A percentile compares a stretch with the other conserved stretches of the same genome.
Conservation (phyloP, 2,113 vertebrate species). For the Sminthopsis crassicaudata region DNA sequence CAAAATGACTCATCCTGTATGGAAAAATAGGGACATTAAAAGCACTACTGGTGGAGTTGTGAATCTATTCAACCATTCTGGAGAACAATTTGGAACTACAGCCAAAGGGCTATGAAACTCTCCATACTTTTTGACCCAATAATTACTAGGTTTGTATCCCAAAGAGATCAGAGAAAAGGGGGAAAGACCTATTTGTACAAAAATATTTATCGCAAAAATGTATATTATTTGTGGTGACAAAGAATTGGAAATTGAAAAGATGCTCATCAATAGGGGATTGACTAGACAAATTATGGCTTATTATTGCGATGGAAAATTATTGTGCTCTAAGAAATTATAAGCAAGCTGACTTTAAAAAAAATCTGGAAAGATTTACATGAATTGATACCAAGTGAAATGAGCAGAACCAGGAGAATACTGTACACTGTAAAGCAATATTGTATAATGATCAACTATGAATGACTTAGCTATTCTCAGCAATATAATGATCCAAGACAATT, state of each 20-base stretch:
- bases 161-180: neutral
- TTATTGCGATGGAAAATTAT: neutral
- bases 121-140: neutral
- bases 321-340: neutral
- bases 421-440: neutral
- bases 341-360: neutral
- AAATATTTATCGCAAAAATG: neutral
- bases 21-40: neutral
- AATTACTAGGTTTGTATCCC: neutral
- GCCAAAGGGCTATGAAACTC: neutral
- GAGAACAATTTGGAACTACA: neutral
- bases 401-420: neutral
- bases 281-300: neutral
- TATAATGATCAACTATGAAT: neutral
- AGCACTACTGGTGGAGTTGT: neutral
- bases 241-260: neutral
- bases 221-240: neutral
- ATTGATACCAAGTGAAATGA: neutral
- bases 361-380: neutral
- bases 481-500: neutral
- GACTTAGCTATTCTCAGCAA: neutral
- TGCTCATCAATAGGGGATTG: neutral
- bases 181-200: neutral
- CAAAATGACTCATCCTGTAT: neutral
- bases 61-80: neutral